Conservation (phyloP, 2,888 invertebrate genomes). For the Tetragonisca angustula region DNA sequence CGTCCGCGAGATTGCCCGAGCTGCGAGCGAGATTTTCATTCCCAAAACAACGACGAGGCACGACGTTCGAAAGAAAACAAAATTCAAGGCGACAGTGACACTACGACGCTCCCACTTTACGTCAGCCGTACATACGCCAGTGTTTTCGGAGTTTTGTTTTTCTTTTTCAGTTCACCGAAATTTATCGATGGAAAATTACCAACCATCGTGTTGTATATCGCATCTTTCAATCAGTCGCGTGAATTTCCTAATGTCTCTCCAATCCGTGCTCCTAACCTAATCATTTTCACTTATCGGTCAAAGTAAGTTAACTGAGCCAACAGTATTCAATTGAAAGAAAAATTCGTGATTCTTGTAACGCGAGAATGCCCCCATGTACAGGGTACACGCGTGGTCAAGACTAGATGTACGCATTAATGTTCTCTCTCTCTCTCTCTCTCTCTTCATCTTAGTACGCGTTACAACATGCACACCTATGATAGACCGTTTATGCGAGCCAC, state of each 20-base stretch:
- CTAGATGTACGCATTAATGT: conserved; percentile 52
- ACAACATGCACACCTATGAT: conserved; percentile 47
- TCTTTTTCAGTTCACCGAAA: background rate
- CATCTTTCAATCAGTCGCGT: background rate
- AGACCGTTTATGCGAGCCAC: conserved; percentile 38
- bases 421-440: background rate
- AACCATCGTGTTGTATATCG: no score
- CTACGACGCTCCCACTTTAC: background rate
- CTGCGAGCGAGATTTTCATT: background rate
- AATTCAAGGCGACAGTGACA: background rate
- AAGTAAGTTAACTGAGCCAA: background rate
- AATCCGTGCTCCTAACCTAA: background rate
- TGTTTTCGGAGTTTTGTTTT: no score
- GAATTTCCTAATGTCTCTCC: background rate
- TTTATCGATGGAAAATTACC: conserved; percentile 10
- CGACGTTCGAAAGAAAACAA: background rate
- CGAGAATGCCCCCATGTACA: background rate
- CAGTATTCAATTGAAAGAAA: background rate
- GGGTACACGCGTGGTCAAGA: conserved; percentile 27
- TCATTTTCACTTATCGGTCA: background rate
- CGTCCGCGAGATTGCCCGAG: background rate
- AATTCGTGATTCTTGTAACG: background rate
- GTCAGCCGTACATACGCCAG: background rate
- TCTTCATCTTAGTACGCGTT: conserved; percentile 26
- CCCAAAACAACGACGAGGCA: background rate